Evolutionary conservation across 2,797 vertebrate genomes (phyloP).

Genomic region (Epinephelus coioides): DNA sequence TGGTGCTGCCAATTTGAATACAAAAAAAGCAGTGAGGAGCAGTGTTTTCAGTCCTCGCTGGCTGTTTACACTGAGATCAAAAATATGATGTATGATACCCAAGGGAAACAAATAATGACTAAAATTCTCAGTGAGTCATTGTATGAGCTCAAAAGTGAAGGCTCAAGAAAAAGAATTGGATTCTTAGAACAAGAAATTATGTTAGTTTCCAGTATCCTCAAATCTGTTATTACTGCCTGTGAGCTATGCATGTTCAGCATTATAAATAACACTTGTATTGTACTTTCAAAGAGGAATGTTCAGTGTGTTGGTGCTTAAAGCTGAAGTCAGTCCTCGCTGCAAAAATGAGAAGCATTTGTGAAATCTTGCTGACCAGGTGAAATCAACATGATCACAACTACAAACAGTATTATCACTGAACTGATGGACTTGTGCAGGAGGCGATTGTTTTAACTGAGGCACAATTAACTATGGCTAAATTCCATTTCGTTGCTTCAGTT

Average conservation of each 20-base stretch:
- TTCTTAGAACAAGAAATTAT: conserved; percentile 17
- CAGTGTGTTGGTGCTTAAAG: not conserved
- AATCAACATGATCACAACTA: not conserved
- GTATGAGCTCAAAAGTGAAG: conserved; percentile 30
- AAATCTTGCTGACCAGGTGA: not conserved
- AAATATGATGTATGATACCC: conserved; percentile 26
- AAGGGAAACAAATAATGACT: conserved; percentile 22
- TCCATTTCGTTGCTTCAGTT: not conserved
- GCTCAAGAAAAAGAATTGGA: conserved; percentile 26
- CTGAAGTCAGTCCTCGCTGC: not conserved
- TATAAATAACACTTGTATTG: not conserved
- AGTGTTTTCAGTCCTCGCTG: conserved; percentile 24
- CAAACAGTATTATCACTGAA: not conserved
- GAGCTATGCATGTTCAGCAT: not conserved
- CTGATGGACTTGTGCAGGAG: not conserved
- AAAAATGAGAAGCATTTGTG: not conserved
- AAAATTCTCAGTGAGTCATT: conserved; percentile 29
- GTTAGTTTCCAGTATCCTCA: not conserved
- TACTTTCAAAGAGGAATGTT: not conserved
- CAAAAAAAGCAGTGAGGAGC: conserved; percentile 10
- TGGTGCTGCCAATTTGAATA: conserved; percentile 37
- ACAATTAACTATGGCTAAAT: not conserved
- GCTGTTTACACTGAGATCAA: conserved; percentile 36
- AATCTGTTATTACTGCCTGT: conserved; percentile 4
- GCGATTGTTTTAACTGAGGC: not conserved